phyloP scores from a whole-genome alignment of 1,140 invertebrate genomes.

The Wasmannia auropunctata region DNA sequence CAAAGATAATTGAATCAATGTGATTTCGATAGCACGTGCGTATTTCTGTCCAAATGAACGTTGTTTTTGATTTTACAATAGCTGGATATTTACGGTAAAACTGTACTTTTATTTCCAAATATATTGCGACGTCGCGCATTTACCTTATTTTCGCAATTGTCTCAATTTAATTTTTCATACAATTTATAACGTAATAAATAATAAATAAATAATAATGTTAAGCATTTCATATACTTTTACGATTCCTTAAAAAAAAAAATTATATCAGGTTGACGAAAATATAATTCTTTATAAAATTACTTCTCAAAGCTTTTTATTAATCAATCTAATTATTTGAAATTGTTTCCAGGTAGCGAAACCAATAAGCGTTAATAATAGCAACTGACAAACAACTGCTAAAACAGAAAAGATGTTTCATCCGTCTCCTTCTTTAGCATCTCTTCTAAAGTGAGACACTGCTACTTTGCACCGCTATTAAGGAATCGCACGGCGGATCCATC shows the following conservation, averaged over 20 bases:
- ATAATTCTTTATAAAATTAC: not conserved
- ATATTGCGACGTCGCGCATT: not conserved
- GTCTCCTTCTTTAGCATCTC: not conserved
- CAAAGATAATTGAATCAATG: not conserved
- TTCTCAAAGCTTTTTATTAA: not conserved
- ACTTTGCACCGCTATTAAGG: not conserved
- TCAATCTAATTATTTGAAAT: not conserved
- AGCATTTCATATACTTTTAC: not conserved
- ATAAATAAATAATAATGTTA: not conserved
- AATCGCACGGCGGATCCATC: not conserved
- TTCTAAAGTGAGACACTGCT: not conserved
- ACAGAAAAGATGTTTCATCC: not conserved
- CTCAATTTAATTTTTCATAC: not conserved
- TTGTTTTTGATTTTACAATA: not conserved
- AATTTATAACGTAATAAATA: not conserved
- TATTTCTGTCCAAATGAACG: not conserved
- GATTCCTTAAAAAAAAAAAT: not conserved
- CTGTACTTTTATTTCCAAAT: slow-evolving; percentile 1
- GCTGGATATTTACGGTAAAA: not conserved
- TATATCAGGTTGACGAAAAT: not conserved
- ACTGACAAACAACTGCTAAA: not conserved
- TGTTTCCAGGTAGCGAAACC: no score
- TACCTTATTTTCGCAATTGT: not conserved
- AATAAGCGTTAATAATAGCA: not conserved
- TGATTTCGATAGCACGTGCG: not conserved